Conservation (phyloP, 2,888 invertebrate species). For the Venusia cambrica region DNA sequence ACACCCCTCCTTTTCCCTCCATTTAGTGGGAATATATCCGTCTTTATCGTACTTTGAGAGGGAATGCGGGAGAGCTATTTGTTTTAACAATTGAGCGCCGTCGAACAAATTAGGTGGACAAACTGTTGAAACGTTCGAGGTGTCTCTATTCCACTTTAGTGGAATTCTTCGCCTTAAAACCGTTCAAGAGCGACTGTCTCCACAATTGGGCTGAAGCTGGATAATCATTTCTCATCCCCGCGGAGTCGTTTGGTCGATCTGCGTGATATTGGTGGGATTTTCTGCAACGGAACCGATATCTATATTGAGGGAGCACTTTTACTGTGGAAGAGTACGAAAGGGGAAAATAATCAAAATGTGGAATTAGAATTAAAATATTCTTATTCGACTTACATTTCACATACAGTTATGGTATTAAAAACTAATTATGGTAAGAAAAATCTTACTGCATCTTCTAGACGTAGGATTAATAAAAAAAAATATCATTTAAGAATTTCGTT, state of each 20-base stretch:
- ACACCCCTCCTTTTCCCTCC: slow-evolving; percentile 56
- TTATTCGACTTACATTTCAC: too few species aligned
- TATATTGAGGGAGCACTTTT: slow-evolving; percentile 30
- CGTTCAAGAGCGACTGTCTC: slow-evolving; percentile 57
- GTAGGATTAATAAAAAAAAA: too few species aligned
- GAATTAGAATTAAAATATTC: too few species aligned
- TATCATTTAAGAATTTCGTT: too few species aligned
- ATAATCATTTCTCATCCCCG: slow-evolving; percentile 65
- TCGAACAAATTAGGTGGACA: slow-evolving; percentile 80
- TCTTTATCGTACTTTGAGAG: slow-evolving; percentile 63
- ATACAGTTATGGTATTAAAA: too few species aligned
- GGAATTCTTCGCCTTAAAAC: slow-evolving; percentile 71
- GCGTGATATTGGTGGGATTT: slow-evolving; percentile 61
- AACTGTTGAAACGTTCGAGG: slow-evolving; percentile 77
- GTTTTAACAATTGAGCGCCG: slow-evolving; percentile 77
- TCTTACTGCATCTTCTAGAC: too few species aligned
- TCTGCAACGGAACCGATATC: slow-evolving; percentile 45
- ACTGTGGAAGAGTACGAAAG: neutral
- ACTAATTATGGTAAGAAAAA: too few species aligned
- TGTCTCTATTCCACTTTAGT: slow-evolving; percentile 72
- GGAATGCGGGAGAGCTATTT: slow-evolving; percentile 72
- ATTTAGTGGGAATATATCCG: slow-evolving; percentile 55
- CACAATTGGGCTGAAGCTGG: slow-evolving; percentile 59
- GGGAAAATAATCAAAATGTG: too few species aligned
- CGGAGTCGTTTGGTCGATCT: slow-evolving; percentile 56